These are phyloP conservation scores for Tetrao urogallus DNA, from an alignment of 2,113 vertebrate species.

Conservation along the genomic window DNA sequence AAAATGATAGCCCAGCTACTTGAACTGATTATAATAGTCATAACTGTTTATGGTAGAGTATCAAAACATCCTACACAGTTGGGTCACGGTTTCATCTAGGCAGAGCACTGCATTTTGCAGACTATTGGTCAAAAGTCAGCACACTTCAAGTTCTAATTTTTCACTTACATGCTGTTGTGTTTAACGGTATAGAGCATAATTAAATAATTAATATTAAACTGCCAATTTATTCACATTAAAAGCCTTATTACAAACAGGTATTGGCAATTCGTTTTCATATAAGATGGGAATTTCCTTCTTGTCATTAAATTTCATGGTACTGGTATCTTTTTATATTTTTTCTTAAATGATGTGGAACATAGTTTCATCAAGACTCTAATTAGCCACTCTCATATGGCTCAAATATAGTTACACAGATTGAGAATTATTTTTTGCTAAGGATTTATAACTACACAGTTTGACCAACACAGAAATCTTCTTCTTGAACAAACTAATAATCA, in stretches of 20 bases:
- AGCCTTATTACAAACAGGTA: neutral
- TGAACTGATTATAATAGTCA: neutral
- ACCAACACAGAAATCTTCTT: neutral
- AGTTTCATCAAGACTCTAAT: neutral
- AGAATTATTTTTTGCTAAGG: neutral
- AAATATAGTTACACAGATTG: neutral
- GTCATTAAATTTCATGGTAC: neutral
- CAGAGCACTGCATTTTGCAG: neutral
- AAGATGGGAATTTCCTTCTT: slow-evolving; percentile 1
- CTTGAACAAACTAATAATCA: neutral
- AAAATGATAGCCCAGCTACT: neutral
- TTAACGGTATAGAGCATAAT: neutral
- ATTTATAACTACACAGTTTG: neutral
- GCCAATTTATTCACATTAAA: slow-evolving; percentile 2
- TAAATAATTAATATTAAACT: neutral
- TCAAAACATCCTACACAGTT: neutral
- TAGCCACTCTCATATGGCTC: neutral
- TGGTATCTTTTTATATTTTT: neutral
- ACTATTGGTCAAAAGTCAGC: neutral
- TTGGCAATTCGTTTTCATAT: neutral
- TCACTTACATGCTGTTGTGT: neutral
- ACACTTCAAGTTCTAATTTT: neutral
- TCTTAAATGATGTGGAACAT: neutral
- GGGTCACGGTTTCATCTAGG: neutral
- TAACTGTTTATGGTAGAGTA: neutral